Evolutionary conservation across 1,140 invertebrate genomes (phyloP), one percentile per base, ranked within the genome.

Genomic region (Luehdorfia chinensis): DNA sequence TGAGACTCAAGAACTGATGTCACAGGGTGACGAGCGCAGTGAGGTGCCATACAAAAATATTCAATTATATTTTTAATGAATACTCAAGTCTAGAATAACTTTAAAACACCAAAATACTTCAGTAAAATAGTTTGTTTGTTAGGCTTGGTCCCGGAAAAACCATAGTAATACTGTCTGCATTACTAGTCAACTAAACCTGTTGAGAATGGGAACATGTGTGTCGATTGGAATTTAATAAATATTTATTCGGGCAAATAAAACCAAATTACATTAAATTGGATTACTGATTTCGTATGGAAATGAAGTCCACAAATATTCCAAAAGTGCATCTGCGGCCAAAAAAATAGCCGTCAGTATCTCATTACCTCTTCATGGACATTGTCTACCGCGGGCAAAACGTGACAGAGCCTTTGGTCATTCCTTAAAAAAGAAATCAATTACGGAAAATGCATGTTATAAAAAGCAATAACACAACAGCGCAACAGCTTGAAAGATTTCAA

Each of bases 321-420:
- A 43, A 19, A 37, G 25, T 27, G 39, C 39, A 43, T 23, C 39
- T 43, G 39, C 39, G 25, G 9, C 23, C 21, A 8, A 43, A 43
- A 43, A 16, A 43, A 28, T 28, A 13, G 28, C 23, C 39, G 39
- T 11, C 39, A 28, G 39, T 43, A 13, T 28, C 15, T 43, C 39
- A 43, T 43, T 43, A 43, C 25, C 28, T 43, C 39, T 43, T 43
- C 39, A 43, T 43, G 39, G 15, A 27, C 25, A n/a, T n/a, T 18
- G 9, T 15, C 25, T 23, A 16, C 39, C 39, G 7, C 39, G 13
- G 39, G 39, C 39, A 8, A 28, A 43, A 28, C 39, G 39, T 43
- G 39, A 43, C 37, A 41, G 6, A 21, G 8, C 25, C 39, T 15
- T 43, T 27, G 37, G 25, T 43, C 25, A 43, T 15, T 13, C 2